Evolutionary conservation across 2,888 invertebrate species (phyloP).

Genomic region (Drosophila suboccidentalis): DNA sequence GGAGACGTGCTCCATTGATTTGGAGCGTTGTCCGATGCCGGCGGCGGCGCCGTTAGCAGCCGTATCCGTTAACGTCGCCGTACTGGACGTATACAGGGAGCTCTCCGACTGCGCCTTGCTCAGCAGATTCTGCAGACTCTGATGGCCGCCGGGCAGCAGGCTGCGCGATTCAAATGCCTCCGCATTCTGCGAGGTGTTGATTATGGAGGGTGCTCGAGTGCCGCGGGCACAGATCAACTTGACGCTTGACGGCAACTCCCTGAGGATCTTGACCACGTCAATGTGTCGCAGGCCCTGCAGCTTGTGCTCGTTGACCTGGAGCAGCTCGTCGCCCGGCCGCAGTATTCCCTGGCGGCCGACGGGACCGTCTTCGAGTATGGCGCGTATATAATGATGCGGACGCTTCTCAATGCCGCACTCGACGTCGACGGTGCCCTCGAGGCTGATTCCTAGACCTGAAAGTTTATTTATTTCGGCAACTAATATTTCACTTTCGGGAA

Average conservation of each 20-base stretch:
- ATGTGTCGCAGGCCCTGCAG: slow-evolving; percentile 97
- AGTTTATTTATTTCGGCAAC: slow-evolving; percentile 97
- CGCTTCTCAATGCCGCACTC: slow-evolving; percentile 98
- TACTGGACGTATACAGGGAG: slow-evolving; percentile 94
- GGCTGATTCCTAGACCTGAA: slow-evolving; percentile 97
- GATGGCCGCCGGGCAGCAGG: slow-evolving; percentile 94
- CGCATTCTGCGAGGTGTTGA: slow-evolving; percentile 92
- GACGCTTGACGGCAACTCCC: slow-evolving; percentile 95
- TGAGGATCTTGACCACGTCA: slow-evolving; percentile 97
- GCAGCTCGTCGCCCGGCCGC: slow-evolving; percentile 97
- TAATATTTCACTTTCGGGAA: slow-evolving; percentile 94
- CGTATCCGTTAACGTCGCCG: slow-evolving; percentile 91
- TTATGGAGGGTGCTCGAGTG: slow-evolving; percentile 88
- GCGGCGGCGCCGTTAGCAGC: slow-evolving; percentile 65
- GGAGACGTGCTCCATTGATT: slow-evolving; percentile 97
- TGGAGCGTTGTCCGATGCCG: slow-evolving; percentile 88
- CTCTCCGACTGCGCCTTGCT: slow-evolving; percentile 98
- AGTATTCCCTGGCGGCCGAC: slow-evolving; percentile 96
- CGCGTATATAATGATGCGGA: slow-evolving; percentile 99
- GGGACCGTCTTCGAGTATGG: slow-evolving; percentile 98
- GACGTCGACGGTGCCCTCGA: slow-evolving; percentile 99
- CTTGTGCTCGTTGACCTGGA: slow-evolving; percentile 97
- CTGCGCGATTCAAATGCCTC: slow-evolving; percentile 93
- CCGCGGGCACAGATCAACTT: slow-evolving; percentile 95
- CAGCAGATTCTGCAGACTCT: slow-evolving; percentile 92